Evolutionary conservation across 1,140 invertebrate species (phyloP), one percentile per base, ranked within the genome.

Genomic region (Alviniconcha marisindica): DNA sequence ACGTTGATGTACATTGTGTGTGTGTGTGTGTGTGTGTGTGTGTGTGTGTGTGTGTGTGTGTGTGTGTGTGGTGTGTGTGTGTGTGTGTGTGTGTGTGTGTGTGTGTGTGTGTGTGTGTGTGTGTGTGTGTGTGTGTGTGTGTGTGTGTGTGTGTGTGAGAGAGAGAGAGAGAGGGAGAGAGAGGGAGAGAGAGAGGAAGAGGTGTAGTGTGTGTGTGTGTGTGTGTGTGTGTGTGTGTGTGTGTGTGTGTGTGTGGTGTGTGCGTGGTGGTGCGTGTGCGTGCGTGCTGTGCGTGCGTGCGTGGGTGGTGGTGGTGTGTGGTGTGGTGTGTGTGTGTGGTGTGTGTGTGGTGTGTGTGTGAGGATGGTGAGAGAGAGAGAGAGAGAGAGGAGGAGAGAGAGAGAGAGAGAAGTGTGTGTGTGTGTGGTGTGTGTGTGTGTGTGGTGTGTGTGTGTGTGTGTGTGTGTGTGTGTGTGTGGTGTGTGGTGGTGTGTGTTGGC

Each of bases 201-300:
- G n/a, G n/a, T n/a, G n/a, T n/a, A n/a, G 54, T 2, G 54, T 60
- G 12, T 2, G 54, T 60, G 54, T 60, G 21, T 60, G 54, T 60
- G 54, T 60, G 54, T 60, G 54, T 56, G 54, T 56, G 54, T 56
- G 54, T 56, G 54, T 56, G 5, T 56, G 54, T 56, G 54, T 56
- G 54, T 56, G 54, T 56, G 54, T 56, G 54, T 56, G 54, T 56
- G 54, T 56, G 54, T 56, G 54, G 56, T 24, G 56, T 24, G 56
- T 24, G 56, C 18, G 56, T 24, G 56, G 28, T 15, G 28, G 56
- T 15, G 56, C 21, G 56, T 60, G 56, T 60, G 56, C 28, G 56
- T 60, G 56, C 28, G 56, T 60, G 56, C 21, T n/a, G 56, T n/a
- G 56, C 18, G 56, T 24, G 48, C 48, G 48, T 12, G 48, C 48